Percentiles rank a stretch among this genome's conserved stretches.
phyloP scores from a whole-genome alignment of 2,797 vertebrate genomes.

The Rhinatrema bivittatum region DNA sequence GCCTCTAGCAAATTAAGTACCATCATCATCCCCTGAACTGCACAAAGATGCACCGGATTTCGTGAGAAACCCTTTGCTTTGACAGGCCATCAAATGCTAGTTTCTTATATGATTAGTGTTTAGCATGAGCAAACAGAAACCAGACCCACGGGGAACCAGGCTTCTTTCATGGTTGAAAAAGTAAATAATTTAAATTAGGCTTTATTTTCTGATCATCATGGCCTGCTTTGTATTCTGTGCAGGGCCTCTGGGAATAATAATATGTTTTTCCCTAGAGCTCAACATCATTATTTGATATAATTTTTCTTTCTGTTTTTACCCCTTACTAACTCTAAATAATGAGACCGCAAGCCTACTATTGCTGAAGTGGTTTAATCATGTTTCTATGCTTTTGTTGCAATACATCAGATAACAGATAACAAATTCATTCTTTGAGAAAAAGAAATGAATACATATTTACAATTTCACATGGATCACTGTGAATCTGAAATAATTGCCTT shows the following conservation, averaged over 20 bases:
- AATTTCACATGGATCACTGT: too few relatives aligned
- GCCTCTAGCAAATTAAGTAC: slow-evolving; percentile 6
- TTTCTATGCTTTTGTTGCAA: too few relatives aligned
- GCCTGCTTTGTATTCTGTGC: fast-evolving
- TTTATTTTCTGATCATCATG: neutral
- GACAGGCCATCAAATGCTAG: slow-evolving; percentile 4
- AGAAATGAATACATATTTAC: too few relatives aligned
- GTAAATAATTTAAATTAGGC: neutral
- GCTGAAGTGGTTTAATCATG: neutral
- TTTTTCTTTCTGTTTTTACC: neutral
- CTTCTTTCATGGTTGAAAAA: neutral
- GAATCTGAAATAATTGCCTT: too few relatives aligned
- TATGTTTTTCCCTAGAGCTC: neutral
- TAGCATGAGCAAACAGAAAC: slow-evolving; percentile 3
- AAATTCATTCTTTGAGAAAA: too few relatives aligned
- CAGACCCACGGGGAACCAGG: slow-evolving; percentile 1
- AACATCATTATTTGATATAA: neutral
- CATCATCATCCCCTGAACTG: slow-evolving; percentile 4
- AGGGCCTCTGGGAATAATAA: neutral
- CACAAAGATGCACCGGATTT: neutral
- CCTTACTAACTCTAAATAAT: fast-evolving
- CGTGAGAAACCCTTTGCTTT: slow-evolving; percentile 3
- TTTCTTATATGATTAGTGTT: neutral
- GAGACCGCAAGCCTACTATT: neutral
- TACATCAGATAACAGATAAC: too few relatives aligned